phyloP scores from a whole-genome alignment of 2,888 invertebrate genomes.

The Hypselothyrea guttata region DNA sequence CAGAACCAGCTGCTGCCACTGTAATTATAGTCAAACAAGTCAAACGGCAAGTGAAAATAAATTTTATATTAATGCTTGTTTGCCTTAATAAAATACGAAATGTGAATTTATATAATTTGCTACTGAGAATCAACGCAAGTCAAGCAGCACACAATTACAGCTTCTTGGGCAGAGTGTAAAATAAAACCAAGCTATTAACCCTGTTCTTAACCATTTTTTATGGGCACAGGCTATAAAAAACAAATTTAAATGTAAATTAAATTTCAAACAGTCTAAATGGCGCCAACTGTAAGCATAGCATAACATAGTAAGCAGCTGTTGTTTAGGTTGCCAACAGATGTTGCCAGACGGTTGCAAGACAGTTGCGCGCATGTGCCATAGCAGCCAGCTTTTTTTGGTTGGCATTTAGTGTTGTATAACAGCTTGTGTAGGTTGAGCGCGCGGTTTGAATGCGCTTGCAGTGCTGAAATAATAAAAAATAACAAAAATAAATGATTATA shows the following conservation, averaged over 20 bases:
- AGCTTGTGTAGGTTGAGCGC: background rate
- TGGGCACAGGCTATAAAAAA: too few relatives aligned
- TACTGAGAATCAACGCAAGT: slow-evolving; percentile 35
- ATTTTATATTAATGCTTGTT: slow-evolving; percentile 71
- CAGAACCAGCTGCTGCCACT: slow-evolving; percentile 39
- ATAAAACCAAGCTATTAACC: too few relatives aligned
- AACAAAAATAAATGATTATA: too few relatives aligned
- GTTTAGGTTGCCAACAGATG: background rate
- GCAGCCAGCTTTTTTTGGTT: slow-evolving; percentile 27
- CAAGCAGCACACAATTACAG: background rate
- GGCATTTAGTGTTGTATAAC: slow-evolving; percentile 26
- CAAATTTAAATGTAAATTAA: background rate
- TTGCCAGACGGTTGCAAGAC: slow-evolving; percentile 29
- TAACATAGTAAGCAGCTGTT: slow-evolving; percentile 17
- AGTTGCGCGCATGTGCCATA: background rate
- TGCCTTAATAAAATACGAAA: slow-evolving; percentile 69
- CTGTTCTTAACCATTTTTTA: too few relatives aligned
- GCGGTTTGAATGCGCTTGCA: background rate
- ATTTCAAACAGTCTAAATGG: background rate
- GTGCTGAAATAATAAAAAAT: background rate
- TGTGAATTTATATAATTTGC: slow-evolving; percentile 40
- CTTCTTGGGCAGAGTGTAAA: background rate
- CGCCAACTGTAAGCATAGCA: background rate
- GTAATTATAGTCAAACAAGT: slow-evolving; percentile 47
- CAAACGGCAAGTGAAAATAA: slow-evolving; percentile 56